Evolutionary conservation across 92 coral and sea anemone genomes (phyloP), one percentile per base, ranked within the genome.

Genomic region (Actinostola sp.): DNA sequence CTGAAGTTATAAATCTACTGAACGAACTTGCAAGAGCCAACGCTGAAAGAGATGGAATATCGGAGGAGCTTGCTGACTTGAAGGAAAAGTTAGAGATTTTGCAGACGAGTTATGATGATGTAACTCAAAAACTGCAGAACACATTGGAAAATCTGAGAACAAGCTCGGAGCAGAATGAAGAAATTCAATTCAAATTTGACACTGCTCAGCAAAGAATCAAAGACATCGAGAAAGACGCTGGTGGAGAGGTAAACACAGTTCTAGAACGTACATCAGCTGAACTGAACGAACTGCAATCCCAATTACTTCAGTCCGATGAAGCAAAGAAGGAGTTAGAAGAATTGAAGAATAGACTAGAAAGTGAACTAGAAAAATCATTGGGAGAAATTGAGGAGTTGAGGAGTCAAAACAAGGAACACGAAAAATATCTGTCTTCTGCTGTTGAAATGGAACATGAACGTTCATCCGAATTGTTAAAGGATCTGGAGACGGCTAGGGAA

Each of bases 351-450:
- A 88, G 82, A 8, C 84, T 82, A 24, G 76, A 79, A 73, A 62
- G 83, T 48, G 94, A 95, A 66, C 25, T 88, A 19, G 89, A 80
- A 50, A 86, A 78, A 57, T 67, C 80, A 26, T 78, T 82, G 41
- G 78, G 44, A 39, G 96, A 92, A 70, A 65, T 70, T 14, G 72
- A 80, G 35, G 88, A 72, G 63, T 79, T 84, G 31, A 63, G 68
- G 13, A 19, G 20, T 13, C 71, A 73, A 35, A 78, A 73, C 44
- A 49, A 25, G 13, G 66, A 71, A 36, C 55, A 38, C 17, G 66
- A 56, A 3, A 30, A 39, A 26, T 45, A 45, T 29, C 38, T 31
- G 10, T 43, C 26, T 66, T 17, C 56, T 38, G 74, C 77, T 36
- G 50, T 82, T 36, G 78, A 82, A 34, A 60, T n/a, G 30, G 83